Evolutionary conservation across 2,888 invertebrate genomes (phyloP).

Genomic region (Andricus quercusramuli): DNA sequence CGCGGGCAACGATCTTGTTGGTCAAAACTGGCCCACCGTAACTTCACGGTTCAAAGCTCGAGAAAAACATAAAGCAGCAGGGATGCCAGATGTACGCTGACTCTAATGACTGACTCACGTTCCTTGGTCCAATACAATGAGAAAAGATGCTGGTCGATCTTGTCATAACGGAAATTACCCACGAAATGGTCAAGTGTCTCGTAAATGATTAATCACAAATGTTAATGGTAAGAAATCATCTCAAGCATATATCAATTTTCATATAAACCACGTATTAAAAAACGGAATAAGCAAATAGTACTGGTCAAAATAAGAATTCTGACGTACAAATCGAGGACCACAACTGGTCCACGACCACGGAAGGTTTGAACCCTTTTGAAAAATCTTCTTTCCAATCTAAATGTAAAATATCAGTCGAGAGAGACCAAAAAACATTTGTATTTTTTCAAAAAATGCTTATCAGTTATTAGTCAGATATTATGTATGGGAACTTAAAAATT

Average conservation of each 20-base stretch:
- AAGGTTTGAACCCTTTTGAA: no score
- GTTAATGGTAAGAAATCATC: background rate
- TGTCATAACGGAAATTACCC: constrained; percentile 53
- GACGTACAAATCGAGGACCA: no score
- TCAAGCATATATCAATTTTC: background rate
- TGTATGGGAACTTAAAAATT: no score
- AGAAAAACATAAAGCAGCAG: constrained; percentile 59
- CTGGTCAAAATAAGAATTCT: no score
- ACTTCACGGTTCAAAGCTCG: constrained; percentile 56
- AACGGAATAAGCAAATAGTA: no score
- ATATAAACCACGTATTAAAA: no score
- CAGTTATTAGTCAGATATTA: no score
- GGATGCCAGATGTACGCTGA: constrained; percentile 60
- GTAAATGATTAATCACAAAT: background rate
- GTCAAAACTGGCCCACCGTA: constrained; percentile 50
- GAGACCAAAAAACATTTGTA: no score
- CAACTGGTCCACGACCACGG: no score
- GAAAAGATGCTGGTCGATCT: background rate
- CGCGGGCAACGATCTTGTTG: constrained; percentile 18
- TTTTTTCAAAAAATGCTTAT: no score
- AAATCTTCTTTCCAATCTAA: no score
- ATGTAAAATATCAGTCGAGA: no score
- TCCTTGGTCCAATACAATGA: constrained; percentile 52
- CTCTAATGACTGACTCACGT: constrained; percentile 59
- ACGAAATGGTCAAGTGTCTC: constrained; percentile 39